These are phyloP conservation scores for Picus viridis DNA, from an alignment of 2,797 vertebrate species.

Conservation along the genomic window DNA sequence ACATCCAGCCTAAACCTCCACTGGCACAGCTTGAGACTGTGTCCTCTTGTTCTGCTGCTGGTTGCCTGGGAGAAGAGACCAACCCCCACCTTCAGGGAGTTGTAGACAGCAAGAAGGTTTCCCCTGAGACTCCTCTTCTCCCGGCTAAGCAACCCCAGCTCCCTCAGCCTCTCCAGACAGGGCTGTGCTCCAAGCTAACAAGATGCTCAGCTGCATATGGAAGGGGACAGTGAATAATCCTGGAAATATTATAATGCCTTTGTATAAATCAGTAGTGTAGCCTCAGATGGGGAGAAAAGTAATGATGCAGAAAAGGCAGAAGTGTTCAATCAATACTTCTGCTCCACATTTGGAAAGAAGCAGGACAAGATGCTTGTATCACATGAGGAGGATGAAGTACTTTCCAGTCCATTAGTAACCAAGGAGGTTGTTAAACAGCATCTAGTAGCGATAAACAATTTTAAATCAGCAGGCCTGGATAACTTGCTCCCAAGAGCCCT, in stretches of 20 bases:
- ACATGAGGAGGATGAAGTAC: conserved; percentile 46
- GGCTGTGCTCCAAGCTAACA: not conserved
- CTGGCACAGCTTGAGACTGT: no score
- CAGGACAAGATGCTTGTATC: conserved; percentile 43
- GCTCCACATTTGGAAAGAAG: conserved; percentile 23
- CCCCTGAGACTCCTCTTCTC: no score
- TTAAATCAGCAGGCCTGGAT: conserved; percentile 42
- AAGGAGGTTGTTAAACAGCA: conserved; percentile 70
- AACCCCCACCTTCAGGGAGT: no score
- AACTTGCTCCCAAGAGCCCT: conserved; percentile 54
- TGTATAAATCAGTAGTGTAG: conserved; percentile 11
- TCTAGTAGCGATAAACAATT: conserved; percentile 61
- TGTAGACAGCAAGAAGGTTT: no score
- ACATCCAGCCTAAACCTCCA: no score
- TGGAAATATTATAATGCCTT: not conserved
- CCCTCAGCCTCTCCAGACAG: no score
- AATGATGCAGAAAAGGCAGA: conserved; percentile 62
- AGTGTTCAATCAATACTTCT: conserved; percentile 58
- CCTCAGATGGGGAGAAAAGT: conserved; percentile 20
- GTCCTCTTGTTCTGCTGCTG: no score
- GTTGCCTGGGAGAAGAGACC: no score
- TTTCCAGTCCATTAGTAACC: conserved; percentile 72
- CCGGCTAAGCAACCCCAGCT: no score
- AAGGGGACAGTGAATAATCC: not conserved
- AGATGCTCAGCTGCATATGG: not conserved